phyloP scores from a whole-genome alignment of 2,888 invertebrate genomes.

The Nomada ruficornis region DNA sequence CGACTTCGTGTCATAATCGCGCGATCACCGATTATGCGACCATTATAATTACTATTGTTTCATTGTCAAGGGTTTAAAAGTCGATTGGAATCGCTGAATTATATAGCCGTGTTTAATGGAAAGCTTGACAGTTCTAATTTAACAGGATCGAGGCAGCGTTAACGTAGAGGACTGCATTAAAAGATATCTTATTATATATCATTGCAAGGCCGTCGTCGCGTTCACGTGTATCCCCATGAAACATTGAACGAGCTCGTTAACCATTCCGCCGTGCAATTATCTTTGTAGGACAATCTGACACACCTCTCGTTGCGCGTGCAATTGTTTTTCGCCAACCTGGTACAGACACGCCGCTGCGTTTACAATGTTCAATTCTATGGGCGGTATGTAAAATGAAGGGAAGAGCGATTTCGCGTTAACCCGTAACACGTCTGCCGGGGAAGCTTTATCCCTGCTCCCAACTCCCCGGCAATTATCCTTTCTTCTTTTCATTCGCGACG shows the following conservation, averaged over 20 bases:
- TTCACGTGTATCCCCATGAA: slow-evolving; percentile 12
- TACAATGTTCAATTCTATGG: slow-evolving; percentile 2
- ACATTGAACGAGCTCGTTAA: slow-evolving; percentile 31
- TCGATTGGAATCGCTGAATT: not conserved
- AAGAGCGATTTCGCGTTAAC: not conserved
- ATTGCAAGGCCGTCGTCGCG: not conserved
- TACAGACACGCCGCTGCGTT: not conserved
- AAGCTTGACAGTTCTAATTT: not conserved
- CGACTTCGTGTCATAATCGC: not conserved
- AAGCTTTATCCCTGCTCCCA: not conserved
- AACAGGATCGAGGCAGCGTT: slow-evolving; percentile 17
- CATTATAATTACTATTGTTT: not conserved
- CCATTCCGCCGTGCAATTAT: slow-evolving; percentile 21
- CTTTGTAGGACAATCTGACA: slow-evolving; percentile 33
- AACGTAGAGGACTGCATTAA: not conserved
- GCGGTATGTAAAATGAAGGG: not conserved
- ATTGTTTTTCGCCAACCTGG: slow-evolving; percentile 4
- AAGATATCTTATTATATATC: slow-evolving; percentile 26
- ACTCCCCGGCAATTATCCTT: no score
- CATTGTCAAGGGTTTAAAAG: not conserved
- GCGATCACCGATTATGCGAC: not conserved
- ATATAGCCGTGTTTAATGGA: slow-evolving; percentile 10
- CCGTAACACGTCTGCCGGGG: not conserved
- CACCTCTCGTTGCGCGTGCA: slow-evolving; percentile 15
- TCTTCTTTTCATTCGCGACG: not conserved